These are phyloP conservation scores for Argentina silus DNA, from an alignment of 2,797 vertebrate species.

Conservation along the genomic window DNA sequence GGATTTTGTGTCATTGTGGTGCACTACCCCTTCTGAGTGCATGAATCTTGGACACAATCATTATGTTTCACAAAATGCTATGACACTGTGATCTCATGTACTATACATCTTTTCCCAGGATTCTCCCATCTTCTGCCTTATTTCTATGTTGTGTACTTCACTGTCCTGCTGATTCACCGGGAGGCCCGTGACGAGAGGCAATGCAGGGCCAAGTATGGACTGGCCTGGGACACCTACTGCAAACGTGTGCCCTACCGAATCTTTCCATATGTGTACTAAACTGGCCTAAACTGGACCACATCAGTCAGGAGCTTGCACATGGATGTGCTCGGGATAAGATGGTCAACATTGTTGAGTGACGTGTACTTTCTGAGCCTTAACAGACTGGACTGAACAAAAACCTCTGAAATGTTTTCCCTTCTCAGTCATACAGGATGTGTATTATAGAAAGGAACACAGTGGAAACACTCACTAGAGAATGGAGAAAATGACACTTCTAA, in stretches of 20 bases:
- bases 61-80: not conserved
- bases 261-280: slow-evolving; percentile 88
- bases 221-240: slow-evolving; percentile 89
- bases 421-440: not conserved
- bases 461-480: not conserved
- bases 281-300: slow-evolving; percentile 22
- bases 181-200: slow-evolving; percentile 88
- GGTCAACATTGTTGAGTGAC: not conserved
- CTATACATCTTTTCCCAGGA: slow-evolving; percentile 63
- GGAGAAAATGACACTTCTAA: not conserved
- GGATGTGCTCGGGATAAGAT: not conserved
- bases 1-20: too few relatives aligned
- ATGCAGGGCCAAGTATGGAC: slow-evolving; percentile 85
- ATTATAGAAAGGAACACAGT: not conserved
- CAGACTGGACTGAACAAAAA: slow-evolving; percentile 31
- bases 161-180: slow-evolving; percentile 83
- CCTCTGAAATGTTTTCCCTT: slow-evolving; percentile 6
- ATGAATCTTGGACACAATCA: not conserved
- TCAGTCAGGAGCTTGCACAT: not conserved
- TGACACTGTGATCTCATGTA: not conserved
- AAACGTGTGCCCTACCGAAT: slow-evolving; percentile 87
- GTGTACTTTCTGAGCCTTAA: not conserved
- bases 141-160: slow-evolving; percentile 89
- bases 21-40: not conserved
- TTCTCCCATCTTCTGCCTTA: slow-evolving; percentile 86